phyloP scores from a whole-genome alignment of 2,797 vertebrate genomes.

The Acomys russatus region DNA sequence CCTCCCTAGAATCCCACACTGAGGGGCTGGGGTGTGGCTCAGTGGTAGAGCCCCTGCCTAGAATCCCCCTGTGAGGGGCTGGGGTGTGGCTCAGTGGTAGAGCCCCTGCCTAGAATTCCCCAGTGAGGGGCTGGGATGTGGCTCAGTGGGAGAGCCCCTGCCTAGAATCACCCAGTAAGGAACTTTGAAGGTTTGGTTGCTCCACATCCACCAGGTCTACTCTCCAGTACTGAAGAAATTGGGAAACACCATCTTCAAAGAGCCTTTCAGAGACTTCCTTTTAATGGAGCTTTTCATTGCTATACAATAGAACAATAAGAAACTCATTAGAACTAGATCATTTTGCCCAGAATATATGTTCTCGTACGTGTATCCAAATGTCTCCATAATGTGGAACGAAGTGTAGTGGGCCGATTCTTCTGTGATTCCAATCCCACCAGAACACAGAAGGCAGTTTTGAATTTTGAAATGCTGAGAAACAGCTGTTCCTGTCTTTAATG shows the following conservation, averaged over 20 bases:
- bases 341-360: conserved; percentile 12
- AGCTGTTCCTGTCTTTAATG: conserved; percentile 47
- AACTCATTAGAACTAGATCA: conserved; percentile 52
- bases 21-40: neutral
- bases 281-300: neutral
- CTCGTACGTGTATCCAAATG: neutral
- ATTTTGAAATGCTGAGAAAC: conserved; percentile 49
- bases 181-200: neutral
- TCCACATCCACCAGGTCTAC: no score
- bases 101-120: no score
- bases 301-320: neutral
- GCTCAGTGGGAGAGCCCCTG: no score
- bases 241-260: neutral
- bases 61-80: neutral
- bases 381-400: neutral
- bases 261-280: neutral
- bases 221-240: neutral
- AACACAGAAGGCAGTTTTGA: conserved; percentile 59
- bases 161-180: neutral
- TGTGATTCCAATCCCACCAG: neutral
- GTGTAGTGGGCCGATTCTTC: neutral
- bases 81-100: no score
- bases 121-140: neutral
- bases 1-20: neutral
- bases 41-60: neutral